Evolutionary conservation across 2,113 vertebrate species (phyloP).

Genomic region (Oryzias javanicus): DNA sequence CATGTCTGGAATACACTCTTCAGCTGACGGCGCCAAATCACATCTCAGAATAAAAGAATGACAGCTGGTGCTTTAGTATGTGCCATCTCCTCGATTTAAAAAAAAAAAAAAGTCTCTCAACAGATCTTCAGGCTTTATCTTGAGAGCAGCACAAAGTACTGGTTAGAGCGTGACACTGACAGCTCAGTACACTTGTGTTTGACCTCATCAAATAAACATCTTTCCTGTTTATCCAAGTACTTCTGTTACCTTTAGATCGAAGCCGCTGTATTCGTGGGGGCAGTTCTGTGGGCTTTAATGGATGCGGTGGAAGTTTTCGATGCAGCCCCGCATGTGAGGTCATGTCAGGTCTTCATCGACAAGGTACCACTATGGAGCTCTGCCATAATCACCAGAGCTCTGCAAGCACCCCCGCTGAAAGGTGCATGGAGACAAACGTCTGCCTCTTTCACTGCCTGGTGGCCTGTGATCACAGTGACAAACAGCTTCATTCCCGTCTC

Average conservation of each 20-base stretch:
- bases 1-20: not conserved
- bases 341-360: constrained; percentile 12
- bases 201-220: constrained; percentile 87
- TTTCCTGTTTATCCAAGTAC: not conserved
- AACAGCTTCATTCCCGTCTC: constrained; percentile 34
- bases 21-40: too few relatives aligned
- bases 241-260: constrained; percentile 3
- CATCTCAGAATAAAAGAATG: not conserved
- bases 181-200: constrained; percentile 96
- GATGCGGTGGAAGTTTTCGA: not conserved
- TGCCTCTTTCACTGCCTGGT: constrained; percentile 30
- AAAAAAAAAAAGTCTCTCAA: not conserved
- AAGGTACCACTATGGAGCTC: not conserved
- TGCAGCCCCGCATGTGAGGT: not conserved
- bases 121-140: constrained; percentile 48
- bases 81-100: not conserved
- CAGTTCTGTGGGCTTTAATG: constrained; percentile 10
- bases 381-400: constrained; percentile 15
- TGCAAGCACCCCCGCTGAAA: constrained; percentile 29
- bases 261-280: not conserved
- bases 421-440: constrained; percentile 20
- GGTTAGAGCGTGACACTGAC: constrained; percentile 85
- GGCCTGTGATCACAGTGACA: constrained; percentile 41
- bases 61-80: not conserved
- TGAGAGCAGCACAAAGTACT: constrained; percentile 97